Conservation (phyloP, 2,797 vertebrate genomes). For the Lindbergichthys nudifrons region DNA sequence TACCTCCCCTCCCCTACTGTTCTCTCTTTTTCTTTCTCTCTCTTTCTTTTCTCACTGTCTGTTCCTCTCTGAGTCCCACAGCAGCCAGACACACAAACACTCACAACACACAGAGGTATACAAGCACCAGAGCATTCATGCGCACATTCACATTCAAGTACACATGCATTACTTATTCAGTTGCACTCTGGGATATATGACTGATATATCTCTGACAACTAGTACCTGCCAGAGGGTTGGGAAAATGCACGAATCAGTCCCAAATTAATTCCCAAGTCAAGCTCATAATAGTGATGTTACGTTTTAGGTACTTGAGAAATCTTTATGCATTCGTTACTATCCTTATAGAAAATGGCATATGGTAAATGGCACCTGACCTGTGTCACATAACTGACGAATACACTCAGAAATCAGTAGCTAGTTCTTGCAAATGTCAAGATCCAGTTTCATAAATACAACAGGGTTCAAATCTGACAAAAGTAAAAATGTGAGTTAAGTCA, state of each 20-base stretch:
- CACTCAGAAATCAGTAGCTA: constrained; percentile 12
- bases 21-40: constrained; percentile 20
- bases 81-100: constrained; percentile 68
- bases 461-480: constrained; percentile 23
- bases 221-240: constrained; percentile 35
- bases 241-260: constrained; percentile 45
- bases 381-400: constrained; percentile 29
- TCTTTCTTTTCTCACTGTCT: constrained; percentile 23
- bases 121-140: constrained; percentile 68
- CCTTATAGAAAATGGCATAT: not conserved
- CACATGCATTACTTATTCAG: constrained; percentile 72
- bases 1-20: constrained; percentile 48
- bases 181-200: constrained; percentile 53
- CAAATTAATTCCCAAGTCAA: constrained; percentile 19
- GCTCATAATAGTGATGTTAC: constrained; percentile 8
- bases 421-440: constrained; percentile 16
- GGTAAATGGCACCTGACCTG: constrained; percentile 14
- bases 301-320: constrained; percentile 4
- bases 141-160: constrained; percentile 70
- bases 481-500: constrained; percentile 13
- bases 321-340: constrained; percentile 18
- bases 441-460: constrained; percentile 23
- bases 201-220: constrained; percentile 48
- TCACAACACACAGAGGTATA: constrained; percentile 65
- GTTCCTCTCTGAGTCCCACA: constrained; percentile 53